Evolutionary conservation across 2,113 vertebrate genomes (phyloP).

Genomic region (Lucifuga dentata): DNA sequence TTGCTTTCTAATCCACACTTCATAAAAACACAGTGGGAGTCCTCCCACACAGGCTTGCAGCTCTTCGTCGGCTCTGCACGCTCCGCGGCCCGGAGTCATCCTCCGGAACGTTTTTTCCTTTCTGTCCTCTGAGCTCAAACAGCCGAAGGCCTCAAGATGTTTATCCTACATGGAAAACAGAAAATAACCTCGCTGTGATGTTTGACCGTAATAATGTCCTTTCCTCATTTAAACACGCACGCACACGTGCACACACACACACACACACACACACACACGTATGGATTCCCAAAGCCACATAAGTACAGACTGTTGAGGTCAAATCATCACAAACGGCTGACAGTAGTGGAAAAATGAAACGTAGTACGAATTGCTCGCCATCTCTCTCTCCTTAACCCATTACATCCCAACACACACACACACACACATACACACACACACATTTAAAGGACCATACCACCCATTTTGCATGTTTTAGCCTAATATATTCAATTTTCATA

Average conservation of each 20-base stretch:
- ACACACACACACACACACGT: conserved; percentile 4
- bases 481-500: too few relatives aligned
- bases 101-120: background rate
- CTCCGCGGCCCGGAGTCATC: background rate
- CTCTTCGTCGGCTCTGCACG: conserved; percentile 7
- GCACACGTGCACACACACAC: conserved; percentile 1
- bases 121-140: background rate
- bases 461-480: too few relatives aligned
- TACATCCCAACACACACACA: conserved; percentile 1
- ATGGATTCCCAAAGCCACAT: conserved; percentile 65
- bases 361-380: conserved; percentile 35
- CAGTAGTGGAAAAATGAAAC: conserved; percentile 70
- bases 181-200: conserved; percentile 16
- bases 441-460: too few relatives aligned
- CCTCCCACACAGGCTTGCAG: conserved; percentile 21
- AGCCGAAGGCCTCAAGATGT: conserved; percentile 13
- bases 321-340: conserved; percentile 72
- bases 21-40: conserved; percentile 44
- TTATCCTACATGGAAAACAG: background rate
- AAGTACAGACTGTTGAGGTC: conserved; percentile 64
- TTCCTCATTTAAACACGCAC: conserved; percentile 25
- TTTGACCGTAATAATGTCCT: conserved; percentile 47
- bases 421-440: background rate
- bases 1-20: conserved; percentile 43
- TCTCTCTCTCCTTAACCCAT: conserved; percentile 43